Evolutionary conservation across 2,797 vertebrate genomes (phyloP).

Genomic region (Scyliorhinus canicula): DNA sequence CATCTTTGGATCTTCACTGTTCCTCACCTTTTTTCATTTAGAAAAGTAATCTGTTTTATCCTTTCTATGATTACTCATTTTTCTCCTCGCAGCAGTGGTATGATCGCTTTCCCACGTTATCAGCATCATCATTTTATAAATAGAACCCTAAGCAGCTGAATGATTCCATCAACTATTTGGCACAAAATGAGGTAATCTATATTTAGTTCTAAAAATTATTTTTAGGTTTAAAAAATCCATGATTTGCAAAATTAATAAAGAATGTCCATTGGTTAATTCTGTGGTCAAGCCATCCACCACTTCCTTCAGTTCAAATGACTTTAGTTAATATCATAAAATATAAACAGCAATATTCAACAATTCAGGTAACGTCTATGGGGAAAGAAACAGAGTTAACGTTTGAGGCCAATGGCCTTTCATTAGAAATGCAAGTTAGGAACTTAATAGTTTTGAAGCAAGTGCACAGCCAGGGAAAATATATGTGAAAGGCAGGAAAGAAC

Average conservation of each 20-base stretch:
- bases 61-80: background rate
- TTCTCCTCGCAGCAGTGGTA: background rate
- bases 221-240: background rate
- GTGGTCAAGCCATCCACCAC: background rate
- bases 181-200: background rate
- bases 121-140: background rate
- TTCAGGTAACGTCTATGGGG: background rate
- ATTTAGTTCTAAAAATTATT: background rate
- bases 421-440: background rate
- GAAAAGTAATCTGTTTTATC: background rate
- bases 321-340: background rate
- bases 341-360: background rate
- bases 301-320: background rate
- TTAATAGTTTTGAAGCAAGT: background rate
- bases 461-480: background rate
- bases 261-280: background rate
- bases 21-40: background rate
- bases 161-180: background rate
- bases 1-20: background rate
- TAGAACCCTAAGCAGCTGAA: background rate
- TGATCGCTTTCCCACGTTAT: background rate
- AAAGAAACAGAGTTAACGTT: background rate
- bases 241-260: background rate
- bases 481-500: background rate
- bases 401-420: background rate